Conservation (phyloP, 2,797 vertebrate genomes). For the Aratinga solstitialis region DNA sequence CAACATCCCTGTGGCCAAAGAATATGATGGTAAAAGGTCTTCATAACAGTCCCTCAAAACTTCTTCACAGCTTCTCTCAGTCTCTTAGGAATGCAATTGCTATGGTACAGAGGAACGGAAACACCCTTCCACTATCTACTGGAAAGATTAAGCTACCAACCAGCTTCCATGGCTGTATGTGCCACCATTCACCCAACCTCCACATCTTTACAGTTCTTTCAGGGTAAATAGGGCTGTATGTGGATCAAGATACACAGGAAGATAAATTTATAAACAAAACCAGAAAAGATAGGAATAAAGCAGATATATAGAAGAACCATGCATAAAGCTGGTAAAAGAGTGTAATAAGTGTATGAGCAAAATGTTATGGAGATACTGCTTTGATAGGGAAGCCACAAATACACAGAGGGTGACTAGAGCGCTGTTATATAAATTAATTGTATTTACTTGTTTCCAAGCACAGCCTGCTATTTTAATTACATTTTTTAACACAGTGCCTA, state of each 20-base stretch:
- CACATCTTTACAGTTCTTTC: neutral
- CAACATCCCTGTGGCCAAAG: neutral
- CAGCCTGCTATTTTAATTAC: neutral
- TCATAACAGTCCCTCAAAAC: neutral
- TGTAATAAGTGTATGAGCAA: neutral
- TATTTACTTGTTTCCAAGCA: neutral
- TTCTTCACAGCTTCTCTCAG: neutral
- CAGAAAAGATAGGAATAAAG: neutral
- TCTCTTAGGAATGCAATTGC: neutral
- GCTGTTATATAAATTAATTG: neutral
- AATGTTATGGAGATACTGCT: neutral
- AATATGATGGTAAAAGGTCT: neutral
- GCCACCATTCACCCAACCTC: neutral
- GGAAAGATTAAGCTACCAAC: neutral
- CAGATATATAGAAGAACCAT: neutral
- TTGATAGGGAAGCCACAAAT: neutral
- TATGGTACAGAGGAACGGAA: neutral
- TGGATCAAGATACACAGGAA: neutral
- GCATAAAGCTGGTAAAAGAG: rapidly evolving
- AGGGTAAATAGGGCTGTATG: neutral
- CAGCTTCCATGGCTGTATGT: neutral
- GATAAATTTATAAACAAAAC: neutral
- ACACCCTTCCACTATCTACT: neutral
- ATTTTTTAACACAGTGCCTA: neutral
- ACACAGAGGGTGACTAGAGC: neutral